phyloP scores from a whole-genome alignment of 1,140 invertebrate species.

The Copidosoma floridanum region DNA sequence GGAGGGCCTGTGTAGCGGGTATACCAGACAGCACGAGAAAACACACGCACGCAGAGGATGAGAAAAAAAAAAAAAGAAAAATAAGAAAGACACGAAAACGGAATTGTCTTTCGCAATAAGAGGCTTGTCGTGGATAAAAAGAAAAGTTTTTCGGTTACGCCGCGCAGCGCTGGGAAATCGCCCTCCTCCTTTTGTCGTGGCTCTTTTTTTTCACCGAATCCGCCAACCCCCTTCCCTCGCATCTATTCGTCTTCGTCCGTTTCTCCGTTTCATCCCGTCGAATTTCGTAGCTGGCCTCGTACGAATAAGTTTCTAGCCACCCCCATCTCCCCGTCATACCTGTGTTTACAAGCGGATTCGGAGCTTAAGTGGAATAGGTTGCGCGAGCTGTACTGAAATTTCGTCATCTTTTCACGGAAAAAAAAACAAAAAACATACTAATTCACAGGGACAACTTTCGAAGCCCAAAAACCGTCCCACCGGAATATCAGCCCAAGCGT shows the following conservation, averaged over 20 bases:
- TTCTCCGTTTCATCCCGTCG: no score
- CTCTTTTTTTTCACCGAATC: neutral
- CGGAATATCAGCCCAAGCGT: no score
- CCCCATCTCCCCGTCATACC: neutral
- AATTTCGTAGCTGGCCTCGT: no score
- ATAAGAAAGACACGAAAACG: no score
- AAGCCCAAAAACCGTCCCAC: no score
- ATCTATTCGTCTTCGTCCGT: constrained; percentile 7
- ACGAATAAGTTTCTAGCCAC: no score
- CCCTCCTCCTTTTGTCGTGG: neutral
- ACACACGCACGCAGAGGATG: neutral
- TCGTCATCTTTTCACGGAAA: no score
- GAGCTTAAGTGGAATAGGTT: constrained; percentile 13
- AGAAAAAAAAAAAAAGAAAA: no score
- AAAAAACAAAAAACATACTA: no score
- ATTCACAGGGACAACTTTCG: no score
- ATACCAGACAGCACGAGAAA: no score
- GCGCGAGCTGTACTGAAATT: no score
- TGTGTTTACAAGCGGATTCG: constrained; percentile 26
- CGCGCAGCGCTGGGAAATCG: neutral
- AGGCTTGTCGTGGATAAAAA: constrained; percentile 30
- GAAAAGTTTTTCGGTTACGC: constrained; percentile 30
- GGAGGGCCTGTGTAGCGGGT: neutral
- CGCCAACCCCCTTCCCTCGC: neutral
- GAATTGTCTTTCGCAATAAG: constrained; percentile 33